Evolutionary conservation across 2,113 vertebrate species (phyloP).

Genomic region (Festucalex cinctus): DNA sequence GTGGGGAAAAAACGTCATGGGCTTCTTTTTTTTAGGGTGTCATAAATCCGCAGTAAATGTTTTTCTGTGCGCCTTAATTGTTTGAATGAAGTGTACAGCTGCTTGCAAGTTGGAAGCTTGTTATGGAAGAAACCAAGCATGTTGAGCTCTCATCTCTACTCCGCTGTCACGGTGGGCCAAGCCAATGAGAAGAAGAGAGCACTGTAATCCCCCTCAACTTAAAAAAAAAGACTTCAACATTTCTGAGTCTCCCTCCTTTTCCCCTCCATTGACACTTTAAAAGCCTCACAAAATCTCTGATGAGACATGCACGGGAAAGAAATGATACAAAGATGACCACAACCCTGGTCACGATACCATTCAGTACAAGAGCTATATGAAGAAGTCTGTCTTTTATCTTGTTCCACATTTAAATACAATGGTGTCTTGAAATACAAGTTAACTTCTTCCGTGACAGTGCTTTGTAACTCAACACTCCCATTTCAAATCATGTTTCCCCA

Average conservation of each 20-base stretch:
- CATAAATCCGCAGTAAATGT: neutral
- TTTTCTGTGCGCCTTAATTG: slow-evolving; percentile 46
- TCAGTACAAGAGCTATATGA: neutral
- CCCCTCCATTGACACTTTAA: slow-evolving; percentile 7
- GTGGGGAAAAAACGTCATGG: slow-evolving; percentile 23
- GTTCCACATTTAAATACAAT: too few species aligned
- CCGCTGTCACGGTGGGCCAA: slow-evolving; percentile 69
- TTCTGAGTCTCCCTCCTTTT: slow-evolving; percentile 36
- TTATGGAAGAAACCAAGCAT: slow-evolving; percentile 72
- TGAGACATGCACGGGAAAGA: slow-evolving; percentile 2
- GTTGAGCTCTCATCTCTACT: slow-evolving; percentile 78
- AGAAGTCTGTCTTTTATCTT: too few species aligned
- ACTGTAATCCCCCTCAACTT: slow-evolving; percentile 51
- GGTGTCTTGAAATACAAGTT: too few species aligned
- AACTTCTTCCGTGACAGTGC: too few species aligned
- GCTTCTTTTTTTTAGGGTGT: neutral
- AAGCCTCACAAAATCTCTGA: slow-evolving; percentile 21
- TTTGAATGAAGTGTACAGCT: slow-evolving; percentile 24
- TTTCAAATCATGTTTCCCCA: too few species aligned
- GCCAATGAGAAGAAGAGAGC: slow-evolving; percentile 57
- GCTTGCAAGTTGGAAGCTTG: slow-evolving; percentile 78
- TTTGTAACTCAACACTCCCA: too few species aligned
- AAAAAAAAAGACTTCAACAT: slow-evolving; percentile 40
- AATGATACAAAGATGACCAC: neutral
- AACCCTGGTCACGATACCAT: neutral